Percentiles rank a stretch among this genome's conserved stretches.
Evolutionary conservation across 2,888 invertebrate species (phyloP).

Genomic region (Nephrotoma flavescens): DNA sequence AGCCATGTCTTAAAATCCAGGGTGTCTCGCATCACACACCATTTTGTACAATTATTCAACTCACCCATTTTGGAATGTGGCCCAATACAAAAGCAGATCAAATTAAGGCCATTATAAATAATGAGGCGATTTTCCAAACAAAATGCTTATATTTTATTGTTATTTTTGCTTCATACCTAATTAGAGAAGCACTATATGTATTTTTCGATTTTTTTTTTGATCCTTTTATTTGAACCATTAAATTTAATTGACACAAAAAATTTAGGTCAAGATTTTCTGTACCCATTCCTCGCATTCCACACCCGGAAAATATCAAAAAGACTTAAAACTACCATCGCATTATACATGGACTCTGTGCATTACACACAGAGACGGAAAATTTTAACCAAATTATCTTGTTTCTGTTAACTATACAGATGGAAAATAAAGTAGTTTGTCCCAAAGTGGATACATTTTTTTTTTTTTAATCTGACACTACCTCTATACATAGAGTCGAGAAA

Average conservation of each 20-base stretch:
- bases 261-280: background rate
- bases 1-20: too few relatives aligned
- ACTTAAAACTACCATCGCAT: background rate
- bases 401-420: background rate
- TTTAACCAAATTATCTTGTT: background rate
- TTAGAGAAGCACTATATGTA: background rate
- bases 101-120: background rate
- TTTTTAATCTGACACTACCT: background rate
- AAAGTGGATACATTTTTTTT: background rate
- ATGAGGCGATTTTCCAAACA: background rate
- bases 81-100: background rate
- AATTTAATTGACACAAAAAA: background rate
- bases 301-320: background rate
- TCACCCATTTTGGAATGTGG: background rate
- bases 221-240: background rate
- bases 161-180: background rate
- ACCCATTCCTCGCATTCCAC: background rate
- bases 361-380: background rate
- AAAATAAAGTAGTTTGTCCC: background rate
- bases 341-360: background rate
- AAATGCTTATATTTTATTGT: background rate
- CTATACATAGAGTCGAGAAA: background rate
- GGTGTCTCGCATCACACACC: too few relatives aligned
- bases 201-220: background rate
- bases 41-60: background rate